Evolutionary conservation across 2,797 vertebrate species (phyloP).

Genomic region (Saxicola maurus): DNA sequence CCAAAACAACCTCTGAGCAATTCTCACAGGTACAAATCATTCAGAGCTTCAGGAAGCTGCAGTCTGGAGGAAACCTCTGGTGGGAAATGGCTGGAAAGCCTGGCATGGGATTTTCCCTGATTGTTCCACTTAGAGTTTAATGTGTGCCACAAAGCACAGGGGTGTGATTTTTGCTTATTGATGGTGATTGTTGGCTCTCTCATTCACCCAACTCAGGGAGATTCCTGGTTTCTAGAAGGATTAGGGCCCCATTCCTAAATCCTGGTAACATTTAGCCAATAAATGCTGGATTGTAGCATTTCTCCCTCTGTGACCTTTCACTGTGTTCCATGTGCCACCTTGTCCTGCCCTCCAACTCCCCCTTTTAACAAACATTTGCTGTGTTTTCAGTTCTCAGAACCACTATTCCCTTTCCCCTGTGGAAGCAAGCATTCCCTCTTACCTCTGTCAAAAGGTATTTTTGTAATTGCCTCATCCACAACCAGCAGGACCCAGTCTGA

Average conservation of each 20-base stretch:
- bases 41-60: background rate
- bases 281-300: background rate
- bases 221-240: background rate
- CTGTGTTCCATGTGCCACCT: background rate
- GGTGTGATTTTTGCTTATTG: background rate
- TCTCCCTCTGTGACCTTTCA: rapidly evolving
- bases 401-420: rapidly evolving
- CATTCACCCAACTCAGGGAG: background rate
- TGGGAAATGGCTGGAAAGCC: background rate
- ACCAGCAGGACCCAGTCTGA: background rate
- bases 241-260: background rate
- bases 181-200: rapidly evolving
- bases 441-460: background rate
- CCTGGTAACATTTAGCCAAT: background rate
- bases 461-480: background rate
- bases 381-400: background rate
- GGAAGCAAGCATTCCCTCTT: background rate
- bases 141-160: rapidly evolving
- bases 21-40: background rate
- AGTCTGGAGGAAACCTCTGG: background rate
- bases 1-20: background rate
- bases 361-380: background rate
- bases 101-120: background rate
- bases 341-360: background rate
- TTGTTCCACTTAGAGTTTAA: background rate